These are phyloP conservation scores for Dendrolimus houi DNA, from an alignment of 2,888 invertebrate species.

Conservation along the genomic window DNA sequence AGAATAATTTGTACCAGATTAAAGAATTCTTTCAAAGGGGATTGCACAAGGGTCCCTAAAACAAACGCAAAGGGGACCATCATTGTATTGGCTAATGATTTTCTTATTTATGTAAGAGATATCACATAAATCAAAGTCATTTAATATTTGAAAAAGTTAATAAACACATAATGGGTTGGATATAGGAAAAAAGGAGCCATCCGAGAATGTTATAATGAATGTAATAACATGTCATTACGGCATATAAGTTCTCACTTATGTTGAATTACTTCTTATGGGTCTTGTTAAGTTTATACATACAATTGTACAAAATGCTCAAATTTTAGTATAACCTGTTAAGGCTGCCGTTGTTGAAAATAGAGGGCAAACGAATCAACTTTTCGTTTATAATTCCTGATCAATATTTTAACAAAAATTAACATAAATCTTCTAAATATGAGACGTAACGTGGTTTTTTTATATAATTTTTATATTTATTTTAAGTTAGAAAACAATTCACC, in stretches of 20 bases:
- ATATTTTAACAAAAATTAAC: too few relatives aligned
- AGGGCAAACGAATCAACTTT: too few relatives aligned
- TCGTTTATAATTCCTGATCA: too few relatives aligned
- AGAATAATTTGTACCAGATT: not conserved
- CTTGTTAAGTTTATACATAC: not conserved
- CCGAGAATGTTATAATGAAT: not conserved
- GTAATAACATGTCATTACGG: not conserved
- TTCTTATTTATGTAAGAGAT: conserved; percentile 6
- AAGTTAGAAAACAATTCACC: too few relatives aligned
- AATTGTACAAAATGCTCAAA: too few relatives aligned
- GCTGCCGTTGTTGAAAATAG: too few relatives aligned
- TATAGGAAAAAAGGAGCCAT: not conserved
- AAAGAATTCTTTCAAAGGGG: not conserved
- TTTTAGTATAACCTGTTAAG: too few relatives aligned
- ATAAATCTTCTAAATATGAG: too few relatives aligned
- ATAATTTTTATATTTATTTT: too few relatives aligned
- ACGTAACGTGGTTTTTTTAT: too few relatives aligned
- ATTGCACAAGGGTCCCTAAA: not conserved
- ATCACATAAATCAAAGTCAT: conserved; percentile 6
- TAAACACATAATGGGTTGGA: not conserved
- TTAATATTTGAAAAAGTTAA: not conserved
- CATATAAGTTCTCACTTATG: not conserved
- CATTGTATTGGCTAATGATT: conserved; percentile 18
- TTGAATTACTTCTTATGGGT: not conserved
- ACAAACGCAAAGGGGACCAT: conserved; percentile 12